Evolutionary conservation across 1,140 invertebrate species (phyloP).

Genomic region (Caenorhabditis elegans): DNA sequence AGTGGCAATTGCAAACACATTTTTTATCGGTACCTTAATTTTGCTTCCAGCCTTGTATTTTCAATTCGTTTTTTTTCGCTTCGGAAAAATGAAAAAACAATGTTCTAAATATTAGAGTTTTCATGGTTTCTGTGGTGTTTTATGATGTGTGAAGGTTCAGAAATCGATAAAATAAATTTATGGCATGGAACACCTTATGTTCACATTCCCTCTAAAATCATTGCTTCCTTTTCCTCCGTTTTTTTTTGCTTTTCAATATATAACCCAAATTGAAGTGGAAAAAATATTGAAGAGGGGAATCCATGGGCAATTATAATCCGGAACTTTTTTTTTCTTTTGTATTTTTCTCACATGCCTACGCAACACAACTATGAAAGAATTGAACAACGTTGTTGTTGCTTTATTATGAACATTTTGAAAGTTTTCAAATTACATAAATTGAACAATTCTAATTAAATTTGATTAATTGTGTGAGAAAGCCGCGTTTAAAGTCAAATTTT

Average conservation of each 20-base stretch:
- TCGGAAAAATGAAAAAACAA: too few species aligned
- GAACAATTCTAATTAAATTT: too few species aligned
- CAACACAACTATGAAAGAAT: conserved; percentile 19
- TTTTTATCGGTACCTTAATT: too few species aligned
- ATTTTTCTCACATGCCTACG: not conserved
- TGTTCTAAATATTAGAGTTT: not conserved
- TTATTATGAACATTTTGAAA: too few species aligned
- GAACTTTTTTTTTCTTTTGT: not conserved
- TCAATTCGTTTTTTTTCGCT: not conserved
- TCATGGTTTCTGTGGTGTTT: not conserved
- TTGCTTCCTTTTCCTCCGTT: not conserved
- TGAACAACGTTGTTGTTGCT: too few species aligned
- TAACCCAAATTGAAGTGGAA: not conserved
- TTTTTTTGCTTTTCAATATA: not conserved
- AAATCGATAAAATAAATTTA: not conserved
- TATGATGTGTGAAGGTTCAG: not conserved
- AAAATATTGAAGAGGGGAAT: not conserved
- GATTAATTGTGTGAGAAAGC: too few species aligned
- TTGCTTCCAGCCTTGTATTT: too few species aligned
- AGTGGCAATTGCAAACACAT: too few species aligned
- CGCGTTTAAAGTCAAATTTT: too few species aligned
- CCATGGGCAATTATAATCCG: conserved; percentile 14
- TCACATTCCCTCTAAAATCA: not conserved
- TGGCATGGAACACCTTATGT: not conserved
- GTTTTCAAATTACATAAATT: too few species aligned